These are phyloP conservation scores for Stictocephala bisonia DNA, from an alignment of 2,888 invertebrate genomes.

Conservation along the genomic window DNA sequence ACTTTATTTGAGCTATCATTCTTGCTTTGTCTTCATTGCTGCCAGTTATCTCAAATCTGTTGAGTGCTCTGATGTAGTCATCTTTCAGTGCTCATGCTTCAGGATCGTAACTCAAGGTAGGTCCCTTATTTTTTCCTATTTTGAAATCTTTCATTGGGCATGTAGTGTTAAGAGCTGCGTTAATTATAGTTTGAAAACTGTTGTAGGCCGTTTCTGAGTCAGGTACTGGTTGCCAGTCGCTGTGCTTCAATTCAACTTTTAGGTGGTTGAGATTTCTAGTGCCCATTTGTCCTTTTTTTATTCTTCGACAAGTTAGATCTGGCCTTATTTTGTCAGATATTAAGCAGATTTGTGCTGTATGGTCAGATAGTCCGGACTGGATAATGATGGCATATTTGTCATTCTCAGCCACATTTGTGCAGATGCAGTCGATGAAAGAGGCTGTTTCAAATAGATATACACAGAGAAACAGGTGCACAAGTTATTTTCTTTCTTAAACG, in stretches of 20 bases:
- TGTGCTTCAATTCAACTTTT: background rate
- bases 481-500: no score
- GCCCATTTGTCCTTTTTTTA: background rate
- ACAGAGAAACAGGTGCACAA: no score
- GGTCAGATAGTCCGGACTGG: background rate
- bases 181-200: background rate
- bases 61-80: background rate
- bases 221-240: background rate
- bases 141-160: background rate
- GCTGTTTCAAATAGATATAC: background rate
- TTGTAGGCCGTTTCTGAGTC: slow-evolving; percentile 7
- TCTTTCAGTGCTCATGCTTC: slow-evolving; percentile 11
- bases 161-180: background rate
- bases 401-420: background rate
- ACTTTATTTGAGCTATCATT: slow-evolving; percentile 4
- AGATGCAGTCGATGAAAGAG: slow-evolving; percentile 3
- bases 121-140: background rate
- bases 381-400: slow-evolving; percentile 11
- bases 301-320: background rate
- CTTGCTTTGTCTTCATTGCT: background rate
- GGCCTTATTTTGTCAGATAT: background rate
- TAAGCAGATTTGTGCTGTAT: slow-evolving; percentile 6
- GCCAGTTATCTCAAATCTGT: slow-evolving; percentile 3
- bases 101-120: background rate
- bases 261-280: background rate